A percentile compares a stretch with the other conserved stretches of the same genome.
phyloP scores from a whole-genome alignment of 2,113 vertebrate genomes.

The Eulemur macaco region DNA sequence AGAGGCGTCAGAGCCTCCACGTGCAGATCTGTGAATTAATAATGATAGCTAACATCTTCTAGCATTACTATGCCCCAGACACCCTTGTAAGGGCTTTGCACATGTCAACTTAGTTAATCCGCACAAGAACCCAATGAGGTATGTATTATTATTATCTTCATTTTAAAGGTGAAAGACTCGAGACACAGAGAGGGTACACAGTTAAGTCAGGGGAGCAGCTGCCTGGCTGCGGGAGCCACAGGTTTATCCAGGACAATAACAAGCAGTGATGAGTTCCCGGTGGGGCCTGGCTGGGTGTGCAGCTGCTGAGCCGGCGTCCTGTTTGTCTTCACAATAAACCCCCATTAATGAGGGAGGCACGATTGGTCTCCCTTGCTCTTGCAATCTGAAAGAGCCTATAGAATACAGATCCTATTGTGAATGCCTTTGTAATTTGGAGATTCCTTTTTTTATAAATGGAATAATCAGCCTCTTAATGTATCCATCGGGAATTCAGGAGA shows the following conservation, averaged over 20 bases:
- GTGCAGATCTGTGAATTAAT: constrained; percentile 25
- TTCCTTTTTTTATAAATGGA: constrained; percentile 35
- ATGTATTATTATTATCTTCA: neutral
- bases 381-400: constrained; percentile 75
- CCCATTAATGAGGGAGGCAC: constrained; percentile 52
- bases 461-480: constrained; percentile 71
- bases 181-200: constrained; percentile 10
- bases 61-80: neutral
- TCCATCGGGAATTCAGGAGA: constrained; percentile 59
- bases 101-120: constrained; percentile 51
- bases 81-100: constrained; percentile 28
- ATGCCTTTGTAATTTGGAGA: constrained; percentile 66
- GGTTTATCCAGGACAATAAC: constrained; percentile 56
- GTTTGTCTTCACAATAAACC: constrained; percentile 64
- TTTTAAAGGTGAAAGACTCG: constrained; percentile 29
- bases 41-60: constrained; percentile 1
- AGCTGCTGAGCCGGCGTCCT: constrained; percentile 58
- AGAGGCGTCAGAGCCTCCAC: neutral
- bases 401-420: constrained; percentile 71
- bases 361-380: constrained; percentile 47
- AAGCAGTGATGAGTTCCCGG: neutral
- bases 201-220: constrained; percentile 67
- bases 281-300: constrained; percentile 50
- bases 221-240: constrained; percentile 26
- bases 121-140: constrained; percentile 25